These are phyloP conservation scores for Cyanoderma ruficeps DNA, from an alignment of 2,113 vertebrate species.

Conservation along the genomic window DNA sequence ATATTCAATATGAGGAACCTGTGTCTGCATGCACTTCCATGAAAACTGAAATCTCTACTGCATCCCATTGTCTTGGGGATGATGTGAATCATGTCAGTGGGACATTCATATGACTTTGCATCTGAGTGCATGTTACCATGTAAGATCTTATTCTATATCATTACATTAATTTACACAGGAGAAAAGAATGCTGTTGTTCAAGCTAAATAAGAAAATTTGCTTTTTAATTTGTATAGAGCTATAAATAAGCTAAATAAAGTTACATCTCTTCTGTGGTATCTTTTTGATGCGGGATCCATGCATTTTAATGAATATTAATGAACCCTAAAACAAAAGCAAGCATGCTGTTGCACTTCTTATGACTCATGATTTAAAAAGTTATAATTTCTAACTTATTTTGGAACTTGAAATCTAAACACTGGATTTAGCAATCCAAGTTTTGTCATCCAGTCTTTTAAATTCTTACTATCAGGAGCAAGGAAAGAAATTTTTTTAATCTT, in stretches of 20 bases:
- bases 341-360: background rate
- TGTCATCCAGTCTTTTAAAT: background rate
- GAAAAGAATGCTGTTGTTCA: background rate
- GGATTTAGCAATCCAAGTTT: background rate
- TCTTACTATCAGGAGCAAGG: background rate
- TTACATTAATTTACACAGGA: background rate
- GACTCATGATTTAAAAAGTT: slow-evolving; percentile 2
- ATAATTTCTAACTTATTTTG: background rate
- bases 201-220: background rate
- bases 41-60: background rate
- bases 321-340: background rate
- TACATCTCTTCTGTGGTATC: background rate
- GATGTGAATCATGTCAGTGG: too few relatives aligned
- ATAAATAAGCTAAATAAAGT: background rate
- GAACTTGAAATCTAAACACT: background rate
- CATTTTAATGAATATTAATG: background rate
- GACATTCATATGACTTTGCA: background rate
- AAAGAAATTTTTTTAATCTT: background rate
- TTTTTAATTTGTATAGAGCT: background rate
- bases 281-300: background rate
- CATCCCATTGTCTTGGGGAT: background rate
- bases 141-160: background rate
- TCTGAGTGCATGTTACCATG: background rate
- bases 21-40: background rate
- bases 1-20: background rate